A percentile compares a stretch with the other conserved stretches of the same genome.
phyloP scores from a whole-genome alignment of 1,140 invertebrate genomes.

The Pseudomyrmex flavicornis region DNA sequence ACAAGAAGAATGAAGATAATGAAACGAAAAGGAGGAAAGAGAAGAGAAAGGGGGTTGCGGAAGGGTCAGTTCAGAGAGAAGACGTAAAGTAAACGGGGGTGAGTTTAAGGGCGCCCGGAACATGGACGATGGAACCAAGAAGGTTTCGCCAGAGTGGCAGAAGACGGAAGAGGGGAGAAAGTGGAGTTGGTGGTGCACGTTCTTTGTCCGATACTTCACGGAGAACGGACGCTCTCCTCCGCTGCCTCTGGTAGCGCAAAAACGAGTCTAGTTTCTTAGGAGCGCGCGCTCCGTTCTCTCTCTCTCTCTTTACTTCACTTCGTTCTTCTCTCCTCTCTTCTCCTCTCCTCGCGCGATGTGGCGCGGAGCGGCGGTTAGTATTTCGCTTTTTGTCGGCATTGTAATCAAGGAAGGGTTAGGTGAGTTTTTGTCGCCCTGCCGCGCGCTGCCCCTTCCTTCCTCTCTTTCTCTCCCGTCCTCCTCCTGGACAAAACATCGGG shows the following conservation, averaged over 20 bases:
- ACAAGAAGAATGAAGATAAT: conserved; percentile 50
- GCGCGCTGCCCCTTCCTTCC: conserved; percentile 72
- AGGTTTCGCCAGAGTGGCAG: conserved; percentile 42
- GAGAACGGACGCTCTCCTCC: conserved; percentile 67
- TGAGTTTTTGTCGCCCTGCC: conserved; percentile 83
- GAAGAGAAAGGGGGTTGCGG: neutral
- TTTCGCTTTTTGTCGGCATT: conserved; percentile 86
- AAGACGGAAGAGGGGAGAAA: conserved; percentile 1
- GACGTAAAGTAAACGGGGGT: conserved; percentile 29
- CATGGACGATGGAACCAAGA: conserved; percentile 39
- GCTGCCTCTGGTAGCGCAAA: conserved; percentile 76
- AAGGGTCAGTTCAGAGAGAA: conserved; percentile 21
- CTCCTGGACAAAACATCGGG: conserved; percentile 83
- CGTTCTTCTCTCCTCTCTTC: conserved; percentile 5
- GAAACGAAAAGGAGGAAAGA: conserved; percentile 35
- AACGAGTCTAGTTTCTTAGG: conserved; percentile 86
- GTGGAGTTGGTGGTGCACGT: conserved; percentile 66
- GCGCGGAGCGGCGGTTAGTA: conserved; percentile 83
- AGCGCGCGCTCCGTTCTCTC: conserved; percentile 72
- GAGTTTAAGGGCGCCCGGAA: conserved; percentile 23
- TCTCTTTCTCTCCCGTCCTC: conserved; percentile 10
- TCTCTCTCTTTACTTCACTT: neutral
- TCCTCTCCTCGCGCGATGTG: conserved; percentile 62
- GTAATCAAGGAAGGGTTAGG: conserved; percentile 86
- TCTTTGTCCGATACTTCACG: conserved; percentile 83